Conservation (phyloP, 1,140 invertebrate genomes). For the Rhagoletis zephyria region DNA sequence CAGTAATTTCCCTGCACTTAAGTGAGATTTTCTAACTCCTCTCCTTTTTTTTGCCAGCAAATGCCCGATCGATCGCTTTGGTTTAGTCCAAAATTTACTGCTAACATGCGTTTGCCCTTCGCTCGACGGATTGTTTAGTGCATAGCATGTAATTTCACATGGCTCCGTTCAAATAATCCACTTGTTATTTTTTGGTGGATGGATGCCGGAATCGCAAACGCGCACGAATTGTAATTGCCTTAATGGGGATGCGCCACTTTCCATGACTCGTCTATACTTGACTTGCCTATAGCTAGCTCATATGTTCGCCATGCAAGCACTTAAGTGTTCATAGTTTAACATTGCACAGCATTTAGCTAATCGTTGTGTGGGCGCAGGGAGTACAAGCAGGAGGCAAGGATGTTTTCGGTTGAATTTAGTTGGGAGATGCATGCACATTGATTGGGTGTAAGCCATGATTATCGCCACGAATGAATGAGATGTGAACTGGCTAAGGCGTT, state of each 20-base stretch:
- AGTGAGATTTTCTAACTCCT: not conserved
- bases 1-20: not conserved
- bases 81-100: conserved; percentile 45
- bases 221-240: conserved; percentile 51
- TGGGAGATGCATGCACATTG: conserved; percentile 61
- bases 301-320: conserved; percentile 6
- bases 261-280: not conserved
- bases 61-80: conserved; percentile 24
- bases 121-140: conserved; percentile 25
- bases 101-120: conserved; percentile 44
- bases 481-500: conserved; percentile 59
- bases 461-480: conserved; percentile 68
- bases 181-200: not conserved
- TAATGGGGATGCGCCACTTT: conserved; percentile 50
- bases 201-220: conserved; percentile 23
- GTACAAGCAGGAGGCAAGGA: conserved; percentile 4
- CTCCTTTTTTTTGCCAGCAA: not conserved
- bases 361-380: conserved; percentile 28
- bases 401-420: not conserved
- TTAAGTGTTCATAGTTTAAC: not conserved
- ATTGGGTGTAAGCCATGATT: conserved; percentile 71
- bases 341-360: not conserved
- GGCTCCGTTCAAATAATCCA: conserved; percentile 23
- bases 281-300: not conserved
- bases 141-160: conserved; percentile 37